These are phyloP conservation scores for Pyrrhosoma nymphula DNA, from an alignment of 2,888 invertebrate species.

Conservation along the genomic window DNA sequence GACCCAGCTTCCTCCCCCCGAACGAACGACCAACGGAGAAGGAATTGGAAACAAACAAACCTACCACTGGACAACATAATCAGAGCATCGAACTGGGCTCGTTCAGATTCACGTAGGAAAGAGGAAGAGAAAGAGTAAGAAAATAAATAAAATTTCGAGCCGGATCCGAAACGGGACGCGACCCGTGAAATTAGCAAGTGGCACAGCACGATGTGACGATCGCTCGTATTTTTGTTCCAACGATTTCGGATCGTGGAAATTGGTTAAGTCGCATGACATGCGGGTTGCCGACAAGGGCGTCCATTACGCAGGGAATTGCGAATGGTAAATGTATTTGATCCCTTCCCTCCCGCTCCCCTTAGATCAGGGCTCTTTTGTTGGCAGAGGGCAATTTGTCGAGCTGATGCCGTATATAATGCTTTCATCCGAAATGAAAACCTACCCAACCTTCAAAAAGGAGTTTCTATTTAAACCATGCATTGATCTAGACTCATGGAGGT, in stretches of 20 bases:
- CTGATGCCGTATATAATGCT: neutral
- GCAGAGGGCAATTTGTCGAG: neutral
- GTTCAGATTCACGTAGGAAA: neutral
- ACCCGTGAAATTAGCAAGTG: conserved; percentile 13
- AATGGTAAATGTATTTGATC: conserved; percentile 31
- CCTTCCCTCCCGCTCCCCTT: neutral
- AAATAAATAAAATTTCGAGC: neutral
- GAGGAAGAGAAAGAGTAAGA: neutral
- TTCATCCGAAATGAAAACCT: neutral
- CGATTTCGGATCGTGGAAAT: neutral
- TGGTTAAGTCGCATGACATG: conserved; percentile 13
- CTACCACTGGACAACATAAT: neutral
- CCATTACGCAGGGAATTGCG: neutral
- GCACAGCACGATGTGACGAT: neutral
- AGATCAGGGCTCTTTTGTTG: neutral
- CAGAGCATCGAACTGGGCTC: neutral
- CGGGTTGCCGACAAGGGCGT: neutral
- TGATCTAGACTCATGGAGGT: neutral
- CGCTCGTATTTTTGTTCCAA: neutral
- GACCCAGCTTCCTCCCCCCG: neutral
- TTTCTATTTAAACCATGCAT: neutral
- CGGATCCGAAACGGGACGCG: neutral
- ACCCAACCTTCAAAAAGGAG: neutral
- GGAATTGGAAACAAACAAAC: neutral
- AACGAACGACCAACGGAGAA: neutral